These are phyloP conservation scores for Tinea semifulvella DNA, from an alignment of 2,888 invertebrate genomes.

Conservation along the genomic window DNA sequence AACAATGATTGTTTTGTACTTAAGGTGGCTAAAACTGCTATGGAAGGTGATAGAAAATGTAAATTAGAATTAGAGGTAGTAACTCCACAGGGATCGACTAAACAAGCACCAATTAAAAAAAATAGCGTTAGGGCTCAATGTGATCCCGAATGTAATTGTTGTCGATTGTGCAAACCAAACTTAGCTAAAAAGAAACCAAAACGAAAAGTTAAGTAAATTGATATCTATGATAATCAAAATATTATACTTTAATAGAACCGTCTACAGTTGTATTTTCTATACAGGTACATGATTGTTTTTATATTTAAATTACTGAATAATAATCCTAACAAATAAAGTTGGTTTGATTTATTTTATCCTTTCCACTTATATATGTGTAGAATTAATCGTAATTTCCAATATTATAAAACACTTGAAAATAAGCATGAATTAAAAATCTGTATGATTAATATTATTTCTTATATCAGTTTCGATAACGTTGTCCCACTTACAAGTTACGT, in stretches of 20 bases:
- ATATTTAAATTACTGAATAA: no score
- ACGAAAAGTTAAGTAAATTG: background rate
- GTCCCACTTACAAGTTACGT: no score
- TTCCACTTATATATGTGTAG: no score
- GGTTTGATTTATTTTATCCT: no score
- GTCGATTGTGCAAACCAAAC: constrained; percentile 15
- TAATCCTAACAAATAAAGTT: no score
- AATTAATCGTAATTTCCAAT: no score
- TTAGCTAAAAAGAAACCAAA: background rate
- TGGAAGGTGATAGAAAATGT: constrained; percentile 70
- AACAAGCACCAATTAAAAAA: constrained; percentile 51
- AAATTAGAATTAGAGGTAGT: constrained; percentile 72
- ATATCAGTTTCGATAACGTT: no score
- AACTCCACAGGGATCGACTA: constrained; percentile 70
- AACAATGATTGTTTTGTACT: constrained; percentile 70
- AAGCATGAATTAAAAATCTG: no score
- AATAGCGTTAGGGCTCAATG: constrained; percentile 40
- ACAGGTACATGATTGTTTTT: no score
- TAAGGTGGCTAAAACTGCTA: constrained; percentile 73
- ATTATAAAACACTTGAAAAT: no score
- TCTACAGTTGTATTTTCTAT: no score
- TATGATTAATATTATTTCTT: no score
- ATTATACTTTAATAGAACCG: background rate
- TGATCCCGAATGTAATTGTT: constrained; percentile 46
- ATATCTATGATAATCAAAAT: background rate